phyloP scores from a whole-genome alignment of 2,797 vertebrate species.

The Pangasius larnaudii region DNA sequence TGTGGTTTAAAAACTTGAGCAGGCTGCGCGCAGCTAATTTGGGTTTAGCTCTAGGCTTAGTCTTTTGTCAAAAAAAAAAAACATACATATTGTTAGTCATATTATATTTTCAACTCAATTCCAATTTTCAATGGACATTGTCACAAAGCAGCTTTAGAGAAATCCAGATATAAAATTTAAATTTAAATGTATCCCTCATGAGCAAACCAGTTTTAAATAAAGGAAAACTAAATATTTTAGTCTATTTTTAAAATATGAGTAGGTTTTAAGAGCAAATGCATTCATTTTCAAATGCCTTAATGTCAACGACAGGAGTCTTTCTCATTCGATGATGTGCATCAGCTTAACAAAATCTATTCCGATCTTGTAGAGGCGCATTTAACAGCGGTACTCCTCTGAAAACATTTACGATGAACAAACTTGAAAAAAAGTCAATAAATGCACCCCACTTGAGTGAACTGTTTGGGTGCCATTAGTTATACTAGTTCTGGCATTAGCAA shows the following conservation, averaged over 20 bases:
- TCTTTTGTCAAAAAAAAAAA: neutral
- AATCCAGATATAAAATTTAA: neutral
- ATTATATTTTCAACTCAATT: neutral
- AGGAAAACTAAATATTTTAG: neutral
- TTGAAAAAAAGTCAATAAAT: neutral
- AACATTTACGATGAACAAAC: neutral
- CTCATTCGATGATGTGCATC: neutral
- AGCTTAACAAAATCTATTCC: neutral
- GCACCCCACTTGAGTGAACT: neutral
- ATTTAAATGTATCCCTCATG: neutral
- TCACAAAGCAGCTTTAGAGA: neutral
- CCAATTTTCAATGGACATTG: neutral
- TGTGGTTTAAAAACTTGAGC: neutral
- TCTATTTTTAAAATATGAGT: neutral
- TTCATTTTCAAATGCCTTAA: neutral
- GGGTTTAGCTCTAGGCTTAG: neutral
- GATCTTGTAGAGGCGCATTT: neutral
- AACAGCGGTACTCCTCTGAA: neutral
- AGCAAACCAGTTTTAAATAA: neutral
- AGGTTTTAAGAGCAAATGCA: neutral
- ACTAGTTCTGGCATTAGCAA: neutral
- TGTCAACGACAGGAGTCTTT: neutral
- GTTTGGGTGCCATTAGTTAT: neutral
- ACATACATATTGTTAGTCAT: neutral
- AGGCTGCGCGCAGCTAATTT: neutral